Base-by-base conservation (phyloP, 2,888 invertebrate genomes). In the Euplagia quadripunctaria region DNA sequence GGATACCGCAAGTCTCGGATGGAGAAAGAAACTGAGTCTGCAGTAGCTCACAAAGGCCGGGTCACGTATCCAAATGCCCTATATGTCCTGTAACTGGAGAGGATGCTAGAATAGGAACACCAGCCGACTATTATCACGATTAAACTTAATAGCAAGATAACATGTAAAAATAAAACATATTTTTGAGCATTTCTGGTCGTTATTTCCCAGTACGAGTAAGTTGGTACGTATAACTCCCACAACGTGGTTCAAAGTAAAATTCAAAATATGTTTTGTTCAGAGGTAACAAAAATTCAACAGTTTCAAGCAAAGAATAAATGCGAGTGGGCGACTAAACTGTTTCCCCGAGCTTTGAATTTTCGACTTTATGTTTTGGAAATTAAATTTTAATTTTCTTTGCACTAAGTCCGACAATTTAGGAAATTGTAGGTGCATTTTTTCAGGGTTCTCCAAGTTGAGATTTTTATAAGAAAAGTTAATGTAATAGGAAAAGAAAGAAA, bases 261-360 rank as follows among this genome's bases (percentile, higher is more conserved):
- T 68, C 71, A 46, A 71, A 79, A 79, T 79, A 75, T 77, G 74
- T 73, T 82, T 72, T 63, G 67, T 74, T 70, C 66, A 20, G 63
- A 73, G 65, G 67, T 14, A 17, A 73, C 65, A 76, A 73, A 77
- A 76, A 75, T 72, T 75, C 74, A 66, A 63, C 76, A 69, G 65
- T 72, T 79, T 66, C 65, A 67, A 61, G 42, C 73, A 16, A 61
- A 66, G 67, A 70, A 74, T 75, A 79, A 81, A 72, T 75, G 72
- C 72, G 69, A 76, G 69, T 69, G 68, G 64, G 70, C 70, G 70
- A 61, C 58, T 75, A 71, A 72, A 81, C 55, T 73, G n/a, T 70
- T 64, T 0, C 12, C 55, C n/a, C n/a, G 68, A 11, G 52, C 72
- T 71, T 58, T 52, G 31, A 42, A 76, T 64, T 79, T 72, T 71